These are phyloP conservation scores for Myiotriccus ornatus DNA, from an alignment of 2,797 vertebrate species.

Conservation along the genomic window DNA sequence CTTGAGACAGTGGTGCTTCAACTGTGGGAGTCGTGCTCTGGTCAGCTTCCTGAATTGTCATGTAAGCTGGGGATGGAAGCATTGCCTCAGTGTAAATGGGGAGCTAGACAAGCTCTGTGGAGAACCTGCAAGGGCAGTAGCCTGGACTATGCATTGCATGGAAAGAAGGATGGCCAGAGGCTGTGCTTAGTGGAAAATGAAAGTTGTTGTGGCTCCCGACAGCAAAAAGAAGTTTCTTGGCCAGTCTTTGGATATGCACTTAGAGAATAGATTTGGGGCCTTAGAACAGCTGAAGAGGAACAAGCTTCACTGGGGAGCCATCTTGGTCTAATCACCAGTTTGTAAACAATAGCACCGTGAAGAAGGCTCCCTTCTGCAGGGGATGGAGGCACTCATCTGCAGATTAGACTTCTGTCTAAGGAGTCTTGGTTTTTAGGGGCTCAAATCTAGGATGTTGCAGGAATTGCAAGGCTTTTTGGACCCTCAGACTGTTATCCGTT, in stretches of 20 bases:
- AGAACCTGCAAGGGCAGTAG: background rate
- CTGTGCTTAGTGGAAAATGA: background rate
- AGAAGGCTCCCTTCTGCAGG: background rate
- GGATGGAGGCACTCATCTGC: background rate
- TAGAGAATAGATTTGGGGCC: background rate
- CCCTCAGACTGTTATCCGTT: background rate
- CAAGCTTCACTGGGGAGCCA: rapidly evolving
- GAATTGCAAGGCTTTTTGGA: background rate
- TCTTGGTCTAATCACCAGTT: background rate
- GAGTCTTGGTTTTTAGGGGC: background rate
- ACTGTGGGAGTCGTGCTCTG: background rate
- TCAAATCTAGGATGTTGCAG: background rate
- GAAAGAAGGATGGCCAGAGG: background rate
- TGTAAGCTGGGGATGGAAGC: background rate
- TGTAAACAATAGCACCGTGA: background rate
- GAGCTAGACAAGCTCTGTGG: background rate
- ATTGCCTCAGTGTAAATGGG: background rate
- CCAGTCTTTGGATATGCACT: background rate
- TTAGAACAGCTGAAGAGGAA: background rate
- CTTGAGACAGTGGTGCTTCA: background rate
- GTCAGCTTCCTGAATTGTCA: background rate
- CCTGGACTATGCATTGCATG: background rate
- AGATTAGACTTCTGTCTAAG: background rate
- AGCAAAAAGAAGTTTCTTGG: background rate
- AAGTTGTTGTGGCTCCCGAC: background rate